A percentile compares a stretch with the other conserved stretches of the same genome.
Evolutionary conservation across 2,797 vertebrate species (phyloP).

Genomic region (Glossophaga mutica): DNA sequence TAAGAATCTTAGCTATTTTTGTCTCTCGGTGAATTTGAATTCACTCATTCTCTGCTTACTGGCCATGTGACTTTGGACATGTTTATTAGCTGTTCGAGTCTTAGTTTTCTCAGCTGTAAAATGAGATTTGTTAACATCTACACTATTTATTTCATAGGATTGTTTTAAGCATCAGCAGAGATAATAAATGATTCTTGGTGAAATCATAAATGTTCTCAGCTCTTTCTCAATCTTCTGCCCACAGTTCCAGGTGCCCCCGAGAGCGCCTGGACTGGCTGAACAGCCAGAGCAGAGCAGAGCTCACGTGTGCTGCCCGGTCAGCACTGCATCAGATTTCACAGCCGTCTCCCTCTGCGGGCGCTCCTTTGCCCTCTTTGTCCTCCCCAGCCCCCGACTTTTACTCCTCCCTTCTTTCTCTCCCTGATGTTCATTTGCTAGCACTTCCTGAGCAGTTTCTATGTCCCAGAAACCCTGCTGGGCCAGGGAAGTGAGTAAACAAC

Average conservation of each 20-base stretch:
- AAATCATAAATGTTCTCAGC: neutral
- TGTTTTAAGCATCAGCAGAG: neutral
- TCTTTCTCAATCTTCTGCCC: neutral
- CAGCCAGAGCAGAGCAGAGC: neutral
- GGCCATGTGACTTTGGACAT: neutral
- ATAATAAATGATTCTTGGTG: neutral
- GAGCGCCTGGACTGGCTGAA: neutral
- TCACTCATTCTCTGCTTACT: neutral
- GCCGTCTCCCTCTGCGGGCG: neutral
- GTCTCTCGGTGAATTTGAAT: neutral
- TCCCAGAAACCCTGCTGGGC: neutral
- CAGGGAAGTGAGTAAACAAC: neutral
- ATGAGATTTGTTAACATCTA: neutral
- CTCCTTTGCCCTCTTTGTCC: neutral
- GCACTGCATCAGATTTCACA: neutral
- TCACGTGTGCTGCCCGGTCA: neutral
- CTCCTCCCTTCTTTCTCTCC: neutral
- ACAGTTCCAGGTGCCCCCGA: neutral
- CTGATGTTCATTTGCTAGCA: neutral
- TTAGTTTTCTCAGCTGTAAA: neutral
- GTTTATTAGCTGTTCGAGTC: neutral
- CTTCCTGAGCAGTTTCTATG: neutral
- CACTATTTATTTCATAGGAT: neutral
- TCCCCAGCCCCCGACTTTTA: neutral
- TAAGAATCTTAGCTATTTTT: neutral